A percentile compares a stretch with the other conserved stretches of the same genome.
These are phyloP conservation scores for Dexiosoma caninum DNA, from an alignment of 2,888 invertebrate genomes.

Conservation along the genomic window DNA sequence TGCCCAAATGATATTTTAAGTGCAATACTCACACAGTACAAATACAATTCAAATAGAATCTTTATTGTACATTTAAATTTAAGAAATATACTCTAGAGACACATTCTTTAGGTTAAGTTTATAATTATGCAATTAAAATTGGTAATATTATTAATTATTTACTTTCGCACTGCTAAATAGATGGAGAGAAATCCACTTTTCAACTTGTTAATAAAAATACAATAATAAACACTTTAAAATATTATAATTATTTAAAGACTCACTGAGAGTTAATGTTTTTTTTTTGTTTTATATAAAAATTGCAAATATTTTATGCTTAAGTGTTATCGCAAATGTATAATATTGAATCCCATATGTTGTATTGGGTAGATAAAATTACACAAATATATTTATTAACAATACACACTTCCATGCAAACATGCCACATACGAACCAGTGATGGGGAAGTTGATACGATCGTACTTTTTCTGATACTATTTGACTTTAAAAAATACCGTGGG, in stretches of 20 bases:
- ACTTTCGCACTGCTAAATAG: neutral
- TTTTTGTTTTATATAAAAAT: slow-evolving; percentile 10
- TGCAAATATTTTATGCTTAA: neutral
- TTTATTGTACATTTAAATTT: slow-evolving; percentile 19
- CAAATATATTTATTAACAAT: neutral
- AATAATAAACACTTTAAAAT: neutral
- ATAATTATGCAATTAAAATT: slow-evolving; percentile 62
- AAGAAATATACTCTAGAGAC: slow-evolving; percentile 57
- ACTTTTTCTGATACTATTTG: no score
- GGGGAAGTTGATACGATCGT: no score
- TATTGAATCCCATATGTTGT: slow-evolving; percentile 52
- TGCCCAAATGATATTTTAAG: slow-evolving; percentile 51
- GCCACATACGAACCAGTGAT: no score
- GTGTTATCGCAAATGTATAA: neutral
- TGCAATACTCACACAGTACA: neutral
- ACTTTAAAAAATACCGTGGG: no score
- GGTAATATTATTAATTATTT: slow-evolving; percentile 62
- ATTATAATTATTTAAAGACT: neutral
- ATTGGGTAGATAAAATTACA: slow-evolving; percentile 37
- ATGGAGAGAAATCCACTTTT: neutral
- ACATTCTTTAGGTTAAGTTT: slow-evolving; percentile 38
- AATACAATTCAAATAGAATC: slow-evolving; percentile 6
- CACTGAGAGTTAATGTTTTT: neutral
- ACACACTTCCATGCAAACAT: neutral
- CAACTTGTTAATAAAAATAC: neutral